Evolutionary conservation across 2,888 invertebrate genomes (phyloP), one percentile per base, ranked within the genome.

Genomic region (Tenthredo mesomela): DNA sequence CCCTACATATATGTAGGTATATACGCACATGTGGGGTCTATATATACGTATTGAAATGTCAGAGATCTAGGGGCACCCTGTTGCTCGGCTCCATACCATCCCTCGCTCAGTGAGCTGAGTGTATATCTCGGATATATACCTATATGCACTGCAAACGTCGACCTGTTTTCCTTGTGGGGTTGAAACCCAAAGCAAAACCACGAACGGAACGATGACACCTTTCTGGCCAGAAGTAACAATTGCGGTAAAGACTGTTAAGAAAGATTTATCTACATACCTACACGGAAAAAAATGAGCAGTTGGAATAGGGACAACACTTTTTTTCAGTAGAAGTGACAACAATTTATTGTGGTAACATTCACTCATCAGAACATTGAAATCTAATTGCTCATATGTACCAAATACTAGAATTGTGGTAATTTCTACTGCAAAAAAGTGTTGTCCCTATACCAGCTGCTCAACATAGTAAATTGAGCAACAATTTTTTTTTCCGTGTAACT

Each of bases 61-160:
- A 84, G 67, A 85, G 85, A 88, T 85, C 84, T 87, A 88, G 85
- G 73, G 89, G 85, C 89, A 89, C 86, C 89, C 90, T 89, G 90
- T 90, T 90, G 90, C 90, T 89, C 85, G 77, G 58, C 6, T 80
- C 15, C 58, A 40, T 80, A 61, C 78, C 78, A 61, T 80, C 21
- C 58, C 78, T n/a, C 37, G 78, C 12, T 61, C 21, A 73, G 43
- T 21, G 9, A 80, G 58, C 37, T 80, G 40, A 9, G 40, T 37
- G 7, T 61, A 61, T 61, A 37, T n/a, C 15, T 37, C 37, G 37
- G 21, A 37, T 47, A 77, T 40, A n/a, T 71, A 75, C 15, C 15
- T 54, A 18, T n/a, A 33, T 29, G 54, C 18, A 18, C 18, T n/a
- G 10, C 15, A 50, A 33, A 77, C 54, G 54, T 54, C 29, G 50